These are phyloP conservation scores for Athrips mouffetella DNA, from an alignment of 2,888 invertebrate genomes.

Conservation along the genomic window DNA sequence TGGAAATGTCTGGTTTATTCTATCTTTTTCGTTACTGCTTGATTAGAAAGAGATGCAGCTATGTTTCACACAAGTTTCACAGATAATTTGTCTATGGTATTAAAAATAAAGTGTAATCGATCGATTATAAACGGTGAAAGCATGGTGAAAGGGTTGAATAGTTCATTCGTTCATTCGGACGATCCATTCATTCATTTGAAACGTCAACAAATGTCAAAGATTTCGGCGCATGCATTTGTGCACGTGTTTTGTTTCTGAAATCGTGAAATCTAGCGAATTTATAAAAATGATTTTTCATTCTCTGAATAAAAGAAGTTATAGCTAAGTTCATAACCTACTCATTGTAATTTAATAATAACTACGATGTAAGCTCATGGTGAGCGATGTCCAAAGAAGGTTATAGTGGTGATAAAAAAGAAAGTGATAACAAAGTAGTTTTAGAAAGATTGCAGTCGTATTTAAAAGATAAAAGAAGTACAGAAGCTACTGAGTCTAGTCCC, in stretches of 20 bases:
- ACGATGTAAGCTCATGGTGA: conserved; percentile 39
- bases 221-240: conserved; percentile 38
- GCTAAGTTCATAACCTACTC: no score
- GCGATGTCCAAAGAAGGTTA: conserved; percentile 75
- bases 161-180: no score
- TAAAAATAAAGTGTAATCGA: not conserved
- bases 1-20: conserved; percentile 2
- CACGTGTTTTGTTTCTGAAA: conserved; percentile 38
- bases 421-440: conserved; percentile 69
- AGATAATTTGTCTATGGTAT: not conserved
- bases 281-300: not conserved
- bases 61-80: not conserved
- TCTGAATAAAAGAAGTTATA: not conserved
- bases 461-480: conserved; percentile 67
- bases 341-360: no score
- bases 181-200: not conserved
- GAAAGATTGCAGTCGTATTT: conserved; percentile 69
- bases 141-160: not conserved
- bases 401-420: conserved; percentile 69
- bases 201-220: conserved; percentile 15
- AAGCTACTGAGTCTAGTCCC: conserved; percentile 45
- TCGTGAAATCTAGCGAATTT: not conserved
- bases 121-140: not conserved
- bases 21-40: conserved; percentile 1
- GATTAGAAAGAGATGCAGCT: conserved; percentile 2